These are phyloP conservation scores for Romanogobio albipinnatus DNA, from an alignment of 2,113 vertebrate genomes.

Conservation along the genomic window DNA sequence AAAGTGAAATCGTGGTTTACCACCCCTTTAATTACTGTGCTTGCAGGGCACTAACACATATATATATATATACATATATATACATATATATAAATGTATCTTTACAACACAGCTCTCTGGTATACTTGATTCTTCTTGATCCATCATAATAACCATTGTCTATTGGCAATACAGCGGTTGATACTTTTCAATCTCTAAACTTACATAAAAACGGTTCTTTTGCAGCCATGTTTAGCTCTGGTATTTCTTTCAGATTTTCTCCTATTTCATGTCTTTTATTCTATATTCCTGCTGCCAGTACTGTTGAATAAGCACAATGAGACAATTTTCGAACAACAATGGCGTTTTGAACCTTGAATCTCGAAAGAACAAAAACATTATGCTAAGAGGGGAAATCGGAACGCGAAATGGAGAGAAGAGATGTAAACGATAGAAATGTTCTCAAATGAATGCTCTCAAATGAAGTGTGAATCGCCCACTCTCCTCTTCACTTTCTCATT, in stretches of 20 bases:
- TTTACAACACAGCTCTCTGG: neutral
- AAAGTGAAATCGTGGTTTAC: too few species aligned
- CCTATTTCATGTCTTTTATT: neutral
- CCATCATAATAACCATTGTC: neutral
- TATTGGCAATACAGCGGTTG: neutral
- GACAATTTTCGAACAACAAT: neutral
- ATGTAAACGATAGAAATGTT: conserved; percentile 17
- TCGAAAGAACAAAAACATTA: conserved; percentile 20
- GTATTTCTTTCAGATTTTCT: conserved; percentile 2
- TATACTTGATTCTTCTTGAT: neutral
- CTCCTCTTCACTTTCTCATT: conserved; percentile 27
- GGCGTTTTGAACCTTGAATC: conserved; percentile 13
- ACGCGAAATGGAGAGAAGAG: conserved; percentile 23
- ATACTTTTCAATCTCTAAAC: neutral
- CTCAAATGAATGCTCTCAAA: conserved; percentile 31
- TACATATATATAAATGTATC: neutral
- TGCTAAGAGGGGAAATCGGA: neutral
- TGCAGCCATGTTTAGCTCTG: neutral
- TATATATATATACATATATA: too few species aligned
- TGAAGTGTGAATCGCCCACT: conserved; percentile 52
- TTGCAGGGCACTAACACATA: neutral
- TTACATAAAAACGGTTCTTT: neutral
- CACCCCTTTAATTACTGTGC: neutral
- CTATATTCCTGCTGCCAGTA: neutral
- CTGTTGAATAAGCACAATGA: neutral